Evolutionary conservation across 2,888 invertebrate species (phyloP), one percentile per base, ranked within the genome.

Genomic region (Mycogona germanica): DNA sequence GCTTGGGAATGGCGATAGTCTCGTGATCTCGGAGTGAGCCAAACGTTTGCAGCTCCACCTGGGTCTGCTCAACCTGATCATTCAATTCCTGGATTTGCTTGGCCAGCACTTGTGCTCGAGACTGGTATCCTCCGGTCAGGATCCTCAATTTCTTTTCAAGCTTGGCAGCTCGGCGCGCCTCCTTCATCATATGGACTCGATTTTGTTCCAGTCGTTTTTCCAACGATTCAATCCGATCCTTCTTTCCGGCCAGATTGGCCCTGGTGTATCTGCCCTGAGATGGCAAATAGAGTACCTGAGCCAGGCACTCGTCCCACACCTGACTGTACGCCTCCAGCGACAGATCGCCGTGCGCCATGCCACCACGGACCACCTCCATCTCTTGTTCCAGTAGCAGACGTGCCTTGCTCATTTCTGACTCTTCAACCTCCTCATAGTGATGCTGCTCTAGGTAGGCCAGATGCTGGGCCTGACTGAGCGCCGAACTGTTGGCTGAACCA

Each of bases 101-200:
- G 23, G 87, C 78, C 23, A 95, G 73, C 1, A 83, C 83, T 63
- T 92, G 89, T 1, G 88, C 84, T 46, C 84, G 75, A 0, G 79
- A 75, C 77, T 87, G 87, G 72, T 91, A 92, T 7, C 91, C 89
- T 7, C 87, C 96, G 3, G 96, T 85, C n/a, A 97, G 75, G 54
- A 97, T 86, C 71, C 93, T 84, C 26, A 98, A 73, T 72, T 95
- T 97, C 71, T 96, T 97, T 70, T 99, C 98, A 77, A 95, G 84
- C 73, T 96, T 98, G 0, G 91, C 89, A 49, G 97, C 96, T 55
- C 84, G 80, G 71, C 96, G 97, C 0, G 97, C 96, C 71, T 97
- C 92, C 60, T 84, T 84, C 0, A 91, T 87, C 97, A 99, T 98
- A 70, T 95, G 95, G 56, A 79, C 80, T 60, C 96, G 78, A 70